Evolutionary conservation across 2,888 invertebrate species (phyloP), one percentile per base, ranked within the genome.

Genomic region (Eupithecia insigniata): DNA sequence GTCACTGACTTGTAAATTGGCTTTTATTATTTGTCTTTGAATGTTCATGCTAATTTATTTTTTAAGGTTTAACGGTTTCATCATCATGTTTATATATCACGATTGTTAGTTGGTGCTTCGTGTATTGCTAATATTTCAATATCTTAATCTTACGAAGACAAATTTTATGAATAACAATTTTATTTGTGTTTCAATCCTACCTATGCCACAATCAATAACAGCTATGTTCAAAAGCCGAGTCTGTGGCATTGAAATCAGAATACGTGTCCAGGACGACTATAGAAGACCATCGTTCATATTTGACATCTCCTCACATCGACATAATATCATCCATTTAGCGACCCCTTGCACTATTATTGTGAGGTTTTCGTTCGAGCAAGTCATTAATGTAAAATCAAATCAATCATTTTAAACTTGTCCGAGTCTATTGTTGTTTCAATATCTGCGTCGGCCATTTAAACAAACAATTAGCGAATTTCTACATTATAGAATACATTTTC

Each of bases 31-130:
- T 92, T 92, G 91, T 91, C 89, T 91, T 92, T 86, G 90, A 90
- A 84, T 80, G 83, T 78, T 82, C 81, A 85, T 87, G 92, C 88
- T 92, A 92, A 92, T 89, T 89, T 87, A 87, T 90, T 90, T 92
- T n/a, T 92, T 91, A 90, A 88, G 87, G 88, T 88, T 90, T 91
- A 92, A 91, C 92, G 89, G 90, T 92, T 91, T 91, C 90, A 91
- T 91, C 90, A 90, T 91, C 86, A 84, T 85, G 87, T 87, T 86
- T 90, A 90, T 91, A 91, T 88, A 89, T 89, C 88, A 88, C 87
- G 88, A 87, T 82, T 83, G 78, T 81, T 82, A 81, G 82, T 84
- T 81, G 83, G 79, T 81, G 76, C 79, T 81, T 82, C 77, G 75
- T 84, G 81, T 82, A 79, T 81, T 72, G 68, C 69, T 84, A 82